phyloP scores from a whole-genome alignment of 2,888 invertebrate genomes.

The Pristionchus arcanus region DNA sequence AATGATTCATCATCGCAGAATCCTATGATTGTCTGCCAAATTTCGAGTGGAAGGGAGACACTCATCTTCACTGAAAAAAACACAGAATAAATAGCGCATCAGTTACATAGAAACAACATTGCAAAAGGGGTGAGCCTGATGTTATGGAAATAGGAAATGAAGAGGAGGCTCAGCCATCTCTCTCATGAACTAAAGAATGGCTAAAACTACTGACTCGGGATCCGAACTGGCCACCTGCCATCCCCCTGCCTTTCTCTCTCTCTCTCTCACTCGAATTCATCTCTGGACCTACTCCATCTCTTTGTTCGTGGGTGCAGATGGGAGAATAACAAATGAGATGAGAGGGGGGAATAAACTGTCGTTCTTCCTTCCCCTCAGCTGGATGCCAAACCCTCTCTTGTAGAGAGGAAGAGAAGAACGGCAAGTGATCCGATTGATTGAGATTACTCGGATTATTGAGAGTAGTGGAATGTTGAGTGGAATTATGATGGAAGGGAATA shows the following conservation, averaged over 20 bases:
- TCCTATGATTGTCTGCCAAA: constrained; percentile 7
- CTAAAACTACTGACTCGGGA: not conserved
- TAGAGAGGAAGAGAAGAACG: not conserved
- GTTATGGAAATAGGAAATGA: not conserved
- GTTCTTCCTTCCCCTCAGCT: constrained; percentile 3
- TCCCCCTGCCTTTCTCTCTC: constrained; percentile 6
- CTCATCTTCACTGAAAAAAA: not conserved
- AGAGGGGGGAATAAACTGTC: constrained; percentile 2
- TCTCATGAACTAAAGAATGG: not conserved
- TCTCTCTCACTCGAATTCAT: constrained; percentile 5
- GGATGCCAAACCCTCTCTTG: constrained; percentile 13
- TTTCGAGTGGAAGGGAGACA: constrained; percentile 12
- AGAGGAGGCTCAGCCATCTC: not conserved
- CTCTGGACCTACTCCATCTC: not conserved
- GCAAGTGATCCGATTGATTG: not conserved
- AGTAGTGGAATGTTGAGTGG: constrained; percentile 3
- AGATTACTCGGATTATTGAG: constrained; percentile 35
- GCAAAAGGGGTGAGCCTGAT: too few relatives aligned
- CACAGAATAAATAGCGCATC: not conserved
- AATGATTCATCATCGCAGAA: not conserved
- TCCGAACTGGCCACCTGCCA: constrained; percentile 21
- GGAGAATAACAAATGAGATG: constrained; percentile 38
- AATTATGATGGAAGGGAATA: not conserved
- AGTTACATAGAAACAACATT: too few relatives aligned
- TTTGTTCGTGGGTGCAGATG: not conserved